Conservation (phyloP, 37 sponge, comb jelly and placozoan genomes). For the Diacarnus erythraeanus region DNA sequence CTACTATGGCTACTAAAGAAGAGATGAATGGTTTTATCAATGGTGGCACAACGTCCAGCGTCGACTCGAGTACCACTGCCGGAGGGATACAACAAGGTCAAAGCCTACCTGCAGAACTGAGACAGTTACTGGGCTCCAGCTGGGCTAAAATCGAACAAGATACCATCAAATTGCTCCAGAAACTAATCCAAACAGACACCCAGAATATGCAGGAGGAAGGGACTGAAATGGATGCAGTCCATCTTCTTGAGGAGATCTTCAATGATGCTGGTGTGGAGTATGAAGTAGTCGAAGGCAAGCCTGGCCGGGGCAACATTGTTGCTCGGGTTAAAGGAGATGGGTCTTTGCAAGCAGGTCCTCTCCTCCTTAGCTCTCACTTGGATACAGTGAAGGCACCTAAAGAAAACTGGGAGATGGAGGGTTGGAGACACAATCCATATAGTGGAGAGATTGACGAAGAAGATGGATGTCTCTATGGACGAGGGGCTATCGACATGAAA, state of each 20-base stretch:
- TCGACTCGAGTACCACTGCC: too few relatives aligned
- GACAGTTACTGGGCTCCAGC: conserved; percentile 26
- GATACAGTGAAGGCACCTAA: conserved; percentile 83
- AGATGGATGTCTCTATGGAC: conserved; percentile 86
- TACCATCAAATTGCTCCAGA: conserved; percentile 57
- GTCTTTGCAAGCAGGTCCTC: conserved; percentile 52
- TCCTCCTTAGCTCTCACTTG: conserved; percentile 74
- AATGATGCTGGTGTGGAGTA: conserved; percentile 62
- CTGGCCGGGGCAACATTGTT: conserved; percentile 81
- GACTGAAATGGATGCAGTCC: conserved; percentile 66
- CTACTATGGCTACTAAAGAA: too few relatives aligned
- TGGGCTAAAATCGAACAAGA: conserved; percentile 58
- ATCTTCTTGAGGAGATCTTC: conserved; percentile 43
- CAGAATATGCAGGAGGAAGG: conserved; percentile 83
- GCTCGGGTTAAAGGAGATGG: conserved; percentile 75
- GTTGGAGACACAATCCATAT: conserved; percentile 84
- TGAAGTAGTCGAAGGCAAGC: conserved; percentile 63
- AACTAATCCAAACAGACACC: conserved; percentile 69
- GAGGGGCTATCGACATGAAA: conserved; percentile 88
- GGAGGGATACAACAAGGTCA: too few relatives aligned
- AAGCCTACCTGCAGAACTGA: conserved; percentile 13
- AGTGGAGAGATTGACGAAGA: conserved; percentile 79
- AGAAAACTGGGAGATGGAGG: conserved; percentile 74
- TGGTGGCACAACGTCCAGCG: too few relatives aligned
- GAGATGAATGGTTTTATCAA: too few relatives aligned